Conservation (phyloP, 2,113 vertebrate species). For the Mormyrus iriodes region DNA sequence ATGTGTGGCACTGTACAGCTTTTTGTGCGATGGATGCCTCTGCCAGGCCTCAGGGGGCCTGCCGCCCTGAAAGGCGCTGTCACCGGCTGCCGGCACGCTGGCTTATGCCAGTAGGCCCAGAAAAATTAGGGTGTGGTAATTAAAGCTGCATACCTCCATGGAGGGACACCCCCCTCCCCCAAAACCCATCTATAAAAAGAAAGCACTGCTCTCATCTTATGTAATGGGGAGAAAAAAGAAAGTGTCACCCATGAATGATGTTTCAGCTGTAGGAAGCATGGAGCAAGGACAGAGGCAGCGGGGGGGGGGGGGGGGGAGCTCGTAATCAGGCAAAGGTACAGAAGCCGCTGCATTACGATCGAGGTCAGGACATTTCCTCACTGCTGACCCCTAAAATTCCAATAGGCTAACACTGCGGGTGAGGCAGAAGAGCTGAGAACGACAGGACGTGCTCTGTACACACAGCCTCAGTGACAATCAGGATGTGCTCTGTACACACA, state of each 20-base stretch:
- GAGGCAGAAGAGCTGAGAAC: background rate
- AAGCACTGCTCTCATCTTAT: slow-evolving; percentile 21
- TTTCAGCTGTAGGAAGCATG: slow-evolving; percentile 18
- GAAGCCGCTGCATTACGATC: no score
- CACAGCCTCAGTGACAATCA: background rate
- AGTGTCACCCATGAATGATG: slow-evolving; percentile 30
- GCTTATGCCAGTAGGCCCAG: background rate
- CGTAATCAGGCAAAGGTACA: background rate
- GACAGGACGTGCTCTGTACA: background rate
- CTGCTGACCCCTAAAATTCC: slow-evolving; percentile 25
- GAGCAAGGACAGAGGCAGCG: background rate
- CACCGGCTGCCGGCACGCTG: background rate
- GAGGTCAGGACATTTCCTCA: background rate
- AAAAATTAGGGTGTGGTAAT: background rate
- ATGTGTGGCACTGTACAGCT: background rate
- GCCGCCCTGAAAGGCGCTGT: background rate
- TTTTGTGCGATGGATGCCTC: background rate
- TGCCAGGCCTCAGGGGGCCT: no score
- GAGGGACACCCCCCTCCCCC: background rate
- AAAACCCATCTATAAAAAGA: slow-evolving; percentile 32
- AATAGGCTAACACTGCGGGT: background rate
- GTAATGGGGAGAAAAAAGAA: slow-evolving; percentile 16
- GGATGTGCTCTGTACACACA: background rate
- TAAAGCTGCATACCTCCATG: background rate
- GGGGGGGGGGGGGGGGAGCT: background rate